Conservation (phyloP, 2,113 vertebrate genomes). For the Datnioides undecimradiatus region DNA sequence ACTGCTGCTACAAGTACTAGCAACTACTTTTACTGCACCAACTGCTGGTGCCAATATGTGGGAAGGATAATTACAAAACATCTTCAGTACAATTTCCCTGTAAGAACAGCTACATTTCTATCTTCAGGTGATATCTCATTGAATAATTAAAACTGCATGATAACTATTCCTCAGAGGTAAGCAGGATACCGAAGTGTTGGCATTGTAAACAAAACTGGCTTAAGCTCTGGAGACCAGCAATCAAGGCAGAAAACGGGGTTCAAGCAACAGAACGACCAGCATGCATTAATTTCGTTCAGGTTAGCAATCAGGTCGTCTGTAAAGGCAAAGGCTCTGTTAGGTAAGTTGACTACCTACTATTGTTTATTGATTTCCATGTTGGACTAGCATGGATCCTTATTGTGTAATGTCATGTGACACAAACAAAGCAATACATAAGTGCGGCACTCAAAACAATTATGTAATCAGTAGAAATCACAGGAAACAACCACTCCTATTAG, state of each 20-base stretch:
- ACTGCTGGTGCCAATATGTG: background rate
- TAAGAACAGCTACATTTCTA: background rate
- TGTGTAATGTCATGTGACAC: background rate
- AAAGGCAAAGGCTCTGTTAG: background rate
- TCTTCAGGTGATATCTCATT: too few relatives aligned
- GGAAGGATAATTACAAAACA: background rate
- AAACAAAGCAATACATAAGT: background rate
- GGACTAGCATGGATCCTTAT: background rate
- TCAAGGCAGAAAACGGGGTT: background rate
- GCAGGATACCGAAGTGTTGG: background rate
- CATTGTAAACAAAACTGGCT: background rate
- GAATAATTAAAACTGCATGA: background rate
- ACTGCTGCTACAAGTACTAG: background rate
- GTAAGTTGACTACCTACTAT: background rate
- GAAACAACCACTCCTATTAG: background rate
- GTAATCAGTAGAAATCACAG: background rate
- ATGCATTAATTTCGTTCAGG: background rate
- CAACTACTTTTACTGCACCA: background rate
- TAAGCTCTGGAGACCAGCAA: slow-evolving; percentile 1
- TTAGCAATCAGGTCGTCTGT: background rate
- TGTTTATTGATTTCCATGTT: background rate
- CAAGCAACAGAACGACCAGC: background rate
- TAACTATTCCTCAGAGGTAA: background rate
- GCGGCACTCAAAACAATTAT: background rate
- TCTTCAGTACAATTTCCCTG: background rate